Conservation (phyloP, 2,113 vertebrate genomes). For the Bombycilla garrulus region DNA sequence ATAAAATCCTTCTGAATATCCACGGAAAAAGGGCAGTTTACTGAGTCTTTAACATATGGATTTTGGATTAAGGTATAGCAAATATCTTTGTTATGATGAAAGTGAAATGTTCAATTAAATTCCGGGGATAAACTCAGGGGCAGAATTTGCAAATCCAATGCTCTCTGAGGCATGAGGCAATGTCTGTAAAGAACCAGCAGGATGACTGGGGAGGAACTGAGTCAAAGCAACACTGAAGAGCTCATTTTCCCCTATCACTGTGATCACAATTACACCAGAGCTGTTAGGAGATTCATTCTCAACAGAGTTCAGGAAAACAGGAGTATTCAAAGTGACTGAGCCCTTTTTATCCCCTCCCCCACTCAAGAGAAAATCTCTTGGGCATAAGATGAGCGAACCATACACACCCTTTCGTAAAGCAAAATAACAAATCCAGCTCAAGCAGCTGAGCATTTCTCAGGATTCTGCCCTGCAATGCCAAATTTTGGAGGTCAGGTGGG, state of each 20-base stretch:
- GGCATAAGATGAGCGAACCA: neutral
- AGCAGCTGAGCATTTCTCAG: neutral
- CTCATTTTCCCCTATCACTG: constrained; percentile 24
- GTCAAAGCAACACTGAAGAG: constrained; percentile 22
- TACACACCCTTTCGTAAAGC: neutral
- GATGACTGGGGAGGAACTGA: neutral
- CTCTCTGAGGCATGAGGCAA: neutral
- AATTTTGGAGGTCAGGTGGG: neutral
- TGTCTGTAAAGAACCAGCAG: neutral
- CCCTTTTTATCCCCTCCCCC: neutral
- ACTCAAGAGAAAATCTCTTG: neutral
- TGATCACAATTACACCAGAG: constrained; percentile 34
- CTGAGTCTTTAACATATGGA: constrained; percentile 46
- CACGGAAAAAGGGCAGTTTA: constrained; percentile 20
- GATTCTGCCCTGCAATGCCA: neutral
- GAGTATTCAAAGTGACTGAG: neutral
- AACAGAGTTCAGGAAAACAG: constrained; percentile 32
- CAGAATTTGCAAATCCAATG: constrained; percentile 55
- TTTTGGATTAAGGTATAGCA: constrained; percentile 70
- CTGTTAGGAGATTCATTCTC: constrained; percentile 16
- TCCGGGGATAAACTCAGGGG: constrained; percentile 53
- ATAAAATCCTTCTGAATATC: constrained; percentile 42
- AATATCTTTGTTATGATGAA: constrained; percentile 68
- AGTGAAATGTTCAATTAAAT: constrained; percentile 64
- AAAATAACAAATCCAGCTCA: neutral